Evolutionary conservation across 2,113 vertebrate species (phyloP).

Genomic region (Halichoerus grypus): DNA sequence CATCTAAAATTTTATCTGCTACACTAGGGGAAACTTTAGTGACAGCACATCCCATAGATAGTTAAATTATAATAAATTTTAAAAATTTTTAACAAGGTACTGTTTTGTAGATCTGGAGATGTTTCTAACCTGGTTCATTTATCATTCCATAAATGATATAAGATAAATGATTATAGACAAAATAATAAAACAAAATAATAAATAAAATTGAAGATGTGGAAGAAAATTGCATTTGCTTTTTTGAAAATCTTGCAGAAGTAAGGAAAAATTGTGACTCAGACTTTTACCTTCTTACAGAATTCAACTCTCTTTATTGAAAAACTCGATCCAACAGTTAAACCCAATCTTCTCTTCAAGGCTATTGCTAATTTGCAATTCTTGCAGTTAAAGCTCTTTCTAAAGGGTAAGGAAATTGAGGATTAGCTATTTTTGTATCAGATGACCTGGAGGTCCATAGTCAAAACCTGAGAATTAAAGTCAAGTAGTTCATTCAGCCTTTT

Average conservation of each 20-base stretch:
- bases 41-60: neutral
- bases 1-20: neutral
- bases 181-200: neutral
- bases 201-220: neutral
- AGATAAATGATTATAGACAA: neutral
- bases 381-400: conserved; percentile 28
- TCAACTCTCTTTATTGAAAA: conserved; percentile 34
- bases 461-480: conserved; percentile 5
- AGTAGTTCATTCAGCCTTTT: conserved; percentile 11
- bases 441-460: neutral
- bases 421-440: neutral
- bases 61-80: neutral
- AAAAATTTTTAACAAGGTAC: neutral
- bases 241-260: neutral
- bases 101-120: neutral
- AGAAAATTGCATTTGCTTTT: neutral
- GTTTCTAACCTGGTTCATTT: neutral
- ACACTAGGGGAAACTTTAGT: conserved; percentile 3
- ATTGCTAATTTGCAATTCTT: conserved; percentile 22
- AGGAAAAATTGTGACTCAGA: neutral
- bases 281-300: neutral
- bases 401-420: neutral
- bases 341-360: neutral
- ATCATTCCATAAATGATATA: neutral
- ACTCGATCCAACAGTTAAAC: neutral